Evolutionary conservation across 1,140 invertebrate genomes (phyloP).

Genomic region (Andrena cerasifolii): DNA sequence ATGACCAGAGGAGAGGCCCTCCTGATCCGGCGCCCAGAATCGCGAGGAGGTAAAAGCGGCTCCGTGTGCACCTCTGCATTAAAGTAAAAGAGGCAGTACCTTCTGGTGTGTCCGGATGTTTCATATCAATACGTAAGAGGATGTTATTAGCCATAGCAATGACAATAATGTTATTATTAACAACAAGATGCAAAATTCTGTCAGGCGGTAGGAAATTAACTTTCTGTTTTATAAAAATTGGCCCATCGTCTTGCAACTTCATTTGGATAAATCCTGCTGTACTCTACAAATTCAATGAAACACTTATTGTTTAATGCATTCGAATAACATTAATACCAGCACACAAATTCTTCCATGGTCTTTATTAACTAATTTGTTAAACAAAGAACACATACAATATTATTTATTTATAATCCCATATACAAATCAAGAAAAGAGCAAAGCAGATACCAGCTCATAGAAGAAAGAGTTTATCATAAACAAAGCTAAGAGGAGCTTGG

Average conservation of each 20-base stretch:
- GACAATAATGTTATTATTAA: slow-evolving; percentile 91
- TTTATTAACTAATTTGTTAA: too few relatives aligned
- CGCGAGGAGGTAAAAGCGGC: too few relatives aligned
- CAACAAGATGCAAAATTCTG: slow-evolving; percentile 90
- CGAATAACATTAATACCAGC: not conserved
- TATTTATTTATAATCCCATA: too few relatives aligned
- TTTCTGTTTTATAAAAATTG: slow-evolving; percentile 91
- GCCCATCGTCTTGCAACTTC: slow-evolving; percentile 87
- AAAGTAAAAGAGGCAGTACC: too few relatives aligned
- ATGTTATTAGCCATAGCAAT: slow-evolving; percentile 93
- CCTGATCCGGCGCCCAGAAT: too few relatives aligned
- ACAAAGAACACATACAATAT: not conserved
- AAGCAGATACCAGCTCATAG: not conserved
- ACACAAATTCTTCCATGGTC: slow-evolving; percentile 8
- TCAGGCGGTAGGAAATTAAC: slow-evolving; percentile 91
- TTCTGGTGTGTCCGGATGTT: slow-evolving; percentile 89
- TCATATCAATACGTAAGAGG: slow-evolving; percentile 91
- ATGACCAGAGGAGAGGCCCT: too few relatives aligned
- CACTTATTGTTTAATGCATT: not conserved
- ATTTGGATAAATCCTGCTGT: slow-evolving; percentile 87
- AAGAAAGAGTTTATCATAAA: not conserved
- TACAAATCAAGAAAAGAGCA: too few relatives aligned
- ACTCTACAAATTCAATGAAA: slow-evolving; percentile 72
- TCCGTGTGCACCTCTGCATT: too few relatives aligned
- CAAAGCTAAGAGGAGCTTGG: slow-evolving; percentile 22